A percentile compares a stretch with the other conserved stretches of the same genome.
Evolutionary conservation across 2,113 vertebrate species (phyloP).

Genomic region (Planiliza haematocheilus): DNA sequence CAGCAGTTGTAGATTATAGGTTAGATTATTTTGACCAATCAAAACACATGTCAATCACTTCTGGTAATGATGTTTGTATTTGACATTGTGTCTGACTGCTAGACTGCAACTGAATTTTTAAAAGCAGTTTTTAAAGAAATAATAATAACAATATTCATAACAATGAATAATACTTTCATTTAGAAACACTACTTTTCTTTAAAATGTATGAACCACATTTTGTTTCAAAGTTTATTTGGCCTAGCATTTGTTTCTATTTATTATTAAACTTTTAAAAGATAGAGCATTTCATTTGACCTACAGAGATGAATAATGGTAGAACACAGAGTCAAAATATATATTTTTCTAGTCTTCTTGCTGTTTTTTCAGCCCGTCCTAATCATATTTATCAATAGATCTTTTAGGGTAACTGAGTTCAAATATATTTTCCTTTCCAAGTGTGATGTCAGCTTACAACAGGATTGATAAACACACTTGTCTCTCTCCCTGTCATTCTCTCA

Average conservation of each 20-base stretch:
- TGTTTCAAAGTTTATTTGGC: too few relatives aligned
- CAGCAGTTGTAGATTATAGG: constrained; percentile 26
- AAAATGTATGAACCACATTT: not conserved
- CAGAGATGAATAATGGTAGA: constrained; percentile 1
- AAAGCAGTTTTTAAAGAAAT: too few relatives aligned
- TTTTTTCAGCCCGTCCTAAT: constrained; percentile 25
- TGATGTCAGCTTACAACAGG: constrained; percentile 34
- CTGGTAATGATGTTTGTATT: not conserved
- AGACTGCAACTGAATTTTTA: too few relatives aligned
- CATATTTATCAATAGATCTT: constrained; percentile 39
- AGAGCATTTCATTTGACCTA: not conserved
- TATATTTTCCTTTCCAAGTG: constrained; percentile 43
- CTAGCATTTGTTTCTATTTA: not conserved
- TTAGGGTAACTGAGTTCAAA: constrained; percentile 30
- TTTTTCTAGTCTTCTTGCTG: not conserved
- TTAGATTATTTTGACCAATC: constrained; percentile 3
- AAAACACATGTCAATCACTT: constrained; percentile 28
- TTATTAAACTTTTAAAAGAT: not conserved
- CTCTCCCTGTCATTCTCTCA: not conserved
- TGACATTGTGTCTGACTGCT: not conserved
- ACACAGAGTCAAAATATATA: not conserved
- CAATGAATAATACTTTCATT: not conserved
- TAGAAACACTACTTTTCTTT: not conserved
- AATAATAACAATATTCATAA: too few relatives aligned
- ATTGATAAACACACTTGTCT: constrained; percentile 32